Evolutionary conservation across 2,113 vertebrate genomes (phyloP), one percentile per base, ranked within the genome.

Genomic region (Cyprinus carpio): DNA sequence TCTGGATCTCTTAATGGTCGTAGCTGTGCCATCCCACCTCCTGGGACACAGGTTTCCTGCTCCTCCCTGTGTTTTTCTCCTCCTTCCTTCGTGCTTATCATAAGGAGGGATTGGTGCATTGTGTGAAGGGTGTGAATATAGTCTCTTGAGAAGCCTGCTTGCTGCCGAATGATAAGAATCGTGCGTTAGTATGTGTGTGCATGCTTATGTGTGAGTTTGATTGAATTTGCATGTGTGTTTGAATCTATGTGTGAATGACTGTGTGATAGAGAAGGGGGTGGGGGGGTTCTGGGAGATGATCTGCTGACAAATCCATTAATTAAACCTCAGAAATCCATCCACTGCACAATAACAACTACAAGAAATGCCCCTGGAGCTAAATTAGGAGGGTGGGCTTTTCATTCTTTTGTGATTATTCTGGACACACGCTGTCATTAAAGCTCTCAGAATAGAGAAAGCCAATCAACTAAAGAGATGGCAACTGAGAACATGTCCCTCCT

Each of bases 301-400:
- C 77, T 87, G 87, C 85, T 91, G 90, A 90, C 86, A 91, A 90
- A 91, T 89, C 89, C 85, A 88, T 88, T 88, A 87, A 92, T 88
- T 91, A 91, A 91, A 85, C 72, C 84, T 90, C 87, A 46, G 76
- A 88, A 91, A 87, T 85, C 81, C 82, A 91, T 90, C 89, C 85
- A 64, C 16, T 65, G 83, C 78, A 86, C 79, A 90, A 90, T 46
- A 84, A 85, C 89, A 86, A 65, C 11, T 72, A 84, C 67, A 83
- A 84, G 75, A 85, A 71, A 81, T 31, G 12, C 86, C 76, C 75
- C 60, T 40, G 10, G 34, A 87, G 87, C 79, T 86, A 81, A 86
- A 86, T 86, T 78, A 49, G 82, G 75, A 78, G 75, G 78, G 62
- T 56, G 62, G 82, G 51, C 25, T 51, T 43, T 69, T 77, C 77